Percentiles rank a stretch among this genome's conserved stretches.
Evolutionary conservation across 2,797 vertebrate species (phyloP).

Genomic region (Anguilla megastoma): DNA sequence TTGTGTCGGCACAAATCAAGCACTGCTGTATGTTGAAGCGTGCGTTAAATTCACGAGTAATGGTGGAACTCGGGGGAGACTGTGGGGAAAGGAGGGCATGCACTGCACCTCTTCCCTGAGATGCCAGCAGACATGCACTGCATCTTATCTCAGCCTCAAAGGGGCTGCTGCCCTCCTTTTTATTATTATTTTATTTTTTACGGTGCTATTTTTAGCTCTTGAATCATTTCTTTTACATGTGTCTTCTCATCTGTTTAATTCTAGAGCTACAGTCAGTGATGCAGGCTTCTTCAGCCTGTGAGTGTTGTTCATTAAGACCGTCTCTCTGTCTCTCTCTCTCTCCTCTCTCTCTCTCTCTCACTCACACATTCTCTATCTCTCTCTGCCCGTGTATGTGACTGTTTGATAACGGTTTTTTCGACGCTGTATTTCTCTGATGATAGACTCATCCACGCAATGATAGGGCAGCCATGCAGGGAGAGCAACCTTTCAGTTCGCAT

Average conservation of each 20-base stretch:
- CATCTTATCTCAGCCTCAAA: neutral
- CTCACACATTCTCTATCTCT: conserved; percentile 40
- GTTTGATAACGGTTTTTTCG: conserved; percentile 36
- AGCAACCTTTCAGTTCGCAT: conserved; percentile 32
- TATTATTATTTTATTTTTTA: conserved; percentile 8
- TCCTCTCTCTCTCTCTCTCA: conserved; percentile 27
- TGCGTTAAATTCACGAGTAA: neutral
- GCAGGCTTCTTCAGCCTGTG: conserved; percentile 11
- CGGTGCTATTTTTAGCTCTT: conserved; percentile 44
- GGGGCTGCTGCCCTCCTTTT: neutral
- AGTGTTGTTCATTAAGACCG: conserved; percentile 41
- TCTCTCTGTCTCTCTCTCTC: neutral
- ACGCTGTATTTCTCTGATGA: neutral
- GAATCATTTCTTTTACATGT: conserved; percentile 19
- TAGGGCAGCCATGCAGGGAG: conserved; percentile 36
- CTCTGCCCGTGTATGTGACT: conserved; percentile 34
- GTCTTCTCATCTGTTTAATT: conserved; percentile 15
- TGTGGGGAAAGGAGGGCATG: neutral
- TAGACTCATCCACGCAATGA: neutral
- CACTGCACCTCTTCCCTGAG: neutral
- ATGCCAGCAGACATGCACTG: neutral
- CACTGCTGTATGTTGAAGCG: neutral
- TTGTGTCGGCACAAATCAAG: neutral
- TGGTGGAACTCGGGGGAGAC: neutral
- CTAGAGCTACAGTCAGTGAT: conserved; percentile 27